Base-by-base conservation (phyloP, 2,113 vertebrate genomes). In the Podarcis cretensis region DNA sequence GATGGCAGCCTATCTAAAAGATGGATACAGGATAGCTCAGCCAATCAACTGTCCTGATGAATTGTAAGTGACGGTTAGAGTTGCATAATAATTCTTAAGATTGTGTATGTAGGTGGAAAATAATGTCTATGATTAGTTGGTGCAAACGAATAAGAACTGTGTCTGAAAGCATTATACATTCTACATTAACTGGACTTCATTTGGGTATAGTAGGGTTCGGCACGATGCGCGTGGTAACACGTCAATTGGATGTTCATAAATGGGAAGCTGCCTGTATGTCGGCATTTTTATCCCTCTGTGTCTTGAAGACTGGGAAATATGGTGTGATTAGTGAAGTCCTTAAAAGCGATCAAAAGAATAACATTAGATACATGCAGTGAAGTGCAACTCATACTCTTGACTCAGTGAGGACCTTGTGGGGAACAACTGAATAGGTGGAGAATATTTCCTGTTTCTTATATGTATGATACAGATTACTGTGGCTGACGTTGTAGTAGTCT, bases 31-130 rank as follows among this genome's bases (percentile, higher is more conserved):
- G 93, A 99, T 99, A 98, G 98, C 99, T 93, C 99, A 99, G 91
- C 99, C 99, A 21, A 99, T 99, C 97, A 99, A 99, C 97, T 99
- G 99, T 93, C 99, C 99, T 1, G 99, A 99, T 93, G 99, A 99
- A 95, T 97, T 99, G 99, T 99, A 96, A 96, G 98, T 98, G 30
- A 66, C 2, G 66, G 87, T 27, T 83, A 84, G 89, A 78, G 74
- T 78, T 83, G n/a, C 30, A 37, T 69, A 20, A 40, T 54, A n/a
- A 87, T 23, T 74, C 14, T 43, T 18, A 68, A 43, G 69, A 75
- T 74, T 30, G 13, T 27, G 3, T 59, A 23, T 37, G 3, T 59
- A 37, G 32, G 27, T 63, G 23, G 21, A 65, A 43, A 74, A 57
- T 4, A 4, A 77, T 87, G n/a, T 6, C 3, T 1, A 1, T 66